These are phyloP conservation scores for Endomychus coccineus DNA, from an alignment of 2,888 invertebrate genomes.

Conservation along the genomic window DNA sequence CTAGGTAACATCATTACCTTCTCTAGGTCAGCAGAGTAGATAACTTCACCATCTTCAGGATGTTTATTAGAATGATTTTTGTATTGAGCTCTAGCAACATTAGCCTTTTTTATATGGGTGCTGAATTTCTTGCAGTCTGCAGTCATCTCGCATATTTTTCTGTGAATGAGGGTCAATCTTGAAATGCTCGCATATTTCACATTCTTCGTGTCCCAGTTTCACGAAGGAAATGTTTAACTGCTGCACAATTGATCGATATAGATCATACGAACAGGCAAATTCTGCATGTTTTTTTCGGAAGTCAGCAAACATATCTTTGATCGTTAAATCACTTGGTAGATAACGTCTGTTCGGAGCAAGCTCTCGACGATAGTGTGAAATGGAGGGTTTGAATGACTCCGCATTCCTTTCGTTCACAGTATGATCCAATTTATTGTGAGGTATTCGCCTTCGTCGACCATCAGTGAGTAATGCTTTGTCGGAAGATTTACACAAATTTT, in stretches of 20 bases:
- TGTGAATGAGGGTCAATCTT: background rate
- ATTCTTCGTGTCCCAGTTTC: slow-evolving; percentile 9
- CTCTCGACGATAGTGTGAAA: slow-evolving; percentile 9
- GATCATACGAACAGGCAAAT: slow-evolving; percentile 5
- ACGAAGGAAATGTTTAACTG: slow-evolving; percentile 10
- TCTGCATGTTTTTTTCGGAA: slow-evolving; percentile 6
- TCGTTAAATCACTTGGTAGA: slow-evolving; percentile 9
- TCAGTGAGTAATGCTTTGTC: too few species aligned
- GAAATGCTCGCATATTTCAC: slow-evolving; percentile 7
- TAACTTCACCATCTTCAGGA: background rate
- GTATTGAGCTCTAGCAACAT: background rate
- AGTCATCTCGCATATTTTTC: background rate
- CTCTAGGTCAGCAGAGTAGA: slow-evolving; percentile 4
- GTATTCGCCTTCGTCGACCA: too few species aligned
- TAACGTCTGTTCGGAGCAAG: slow-evolving; percentile 9
- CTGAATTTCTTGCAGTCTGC: slow-evolving; percentile 3
- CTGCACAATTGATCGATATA: slow-evolving; percentile 6
- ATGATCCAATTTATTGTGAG: too few species aligned
- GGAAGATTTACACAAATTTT: too few species aligned
- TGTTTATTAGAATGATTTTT: background rate
- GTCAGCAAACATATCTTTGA: slow-evolving; percentile 7
- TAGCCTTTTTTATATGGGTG: background rate
- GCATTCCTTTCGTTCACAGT: too few species aligned
- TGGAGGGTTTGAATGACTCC: slow-evolving; percentile 6
- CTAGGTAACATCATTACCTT: slow-evolving; percentile 22